Percentiles rank a stretch among this genome's conserved stretches.
phyloP scores from a whole-genome alignment of 2,888 invertebrate genomes.

The Oxytorus armatus region DNA sequence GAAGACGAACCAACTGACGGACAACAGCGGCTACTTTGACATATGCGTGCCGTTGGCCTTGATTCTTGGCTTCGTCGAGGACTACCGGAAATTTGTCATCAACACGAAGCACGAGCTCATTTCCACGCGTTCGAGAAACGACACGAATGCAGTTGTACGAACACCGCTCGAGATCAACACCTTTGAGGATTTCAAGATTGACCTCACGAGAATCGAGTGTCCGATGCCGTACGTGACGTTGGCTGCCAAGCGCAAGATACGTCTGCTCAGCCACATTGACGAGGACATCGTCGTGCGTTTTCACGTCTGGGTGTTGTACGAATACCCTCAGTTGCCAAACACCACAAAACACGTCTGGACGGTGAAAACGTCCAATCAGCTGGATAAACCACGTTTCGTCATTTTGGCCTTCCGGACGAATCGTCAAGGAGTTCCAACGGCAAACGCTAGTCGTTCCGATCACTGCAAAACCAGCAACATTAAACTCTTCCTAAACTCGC shows the following conservation, averaged over 20 bases:
- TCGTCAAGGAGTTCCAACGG: conserved; percentile 58
- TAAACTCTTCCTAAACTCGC: too few relatives aligned
- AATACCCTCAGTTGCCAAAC: conserved; percentile 73
- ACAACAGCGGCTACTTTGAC: conserved; percentile 73
- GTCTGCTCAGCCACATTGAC: too few relatives aligned
- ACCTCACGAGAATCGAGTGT: conserved; percentile 39
- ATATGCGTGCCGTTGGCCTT: conserved; percentile 77
- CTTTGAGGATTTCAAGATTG: conserved; percentile 68
- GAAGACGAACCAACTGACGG: conserved; percentile 27
- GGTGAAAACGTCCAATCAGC: conserved; percentile 73
- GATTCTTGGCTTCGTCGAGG: conserved; percentile 76
- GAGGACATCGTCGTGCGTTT: too few relatives aligned
- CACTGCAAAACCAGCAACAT: neutral
- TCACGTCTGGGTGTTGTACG: too few relatives aligned
- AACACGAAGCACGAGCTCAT: conserved; percentile 69
- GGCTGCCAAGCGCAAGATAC: conserved; percentile 41
- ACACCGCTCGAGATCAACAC: conserved; percentile 68
- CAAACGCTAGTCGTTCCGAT: too few relatives aligned
- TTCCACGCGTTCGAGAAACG: conserved; percentile 75
- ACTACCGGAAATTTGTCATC: conserved; percentile 48
- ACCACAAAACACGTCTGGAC: too few relatives aligned
- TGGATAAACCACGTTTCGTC: conserved; percentile 50
- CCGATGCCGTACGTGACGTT: conserved; percentile 48
- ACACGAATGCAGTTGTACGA: conserved; percentile 67
- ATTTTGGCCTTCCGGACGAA: conserved; percentile 54